These are phyloP conservation scores for Catocala sponsa DNA, from an alignment of 2,888 invertebrate genomes.

Conservation along the genomic window DNA sequence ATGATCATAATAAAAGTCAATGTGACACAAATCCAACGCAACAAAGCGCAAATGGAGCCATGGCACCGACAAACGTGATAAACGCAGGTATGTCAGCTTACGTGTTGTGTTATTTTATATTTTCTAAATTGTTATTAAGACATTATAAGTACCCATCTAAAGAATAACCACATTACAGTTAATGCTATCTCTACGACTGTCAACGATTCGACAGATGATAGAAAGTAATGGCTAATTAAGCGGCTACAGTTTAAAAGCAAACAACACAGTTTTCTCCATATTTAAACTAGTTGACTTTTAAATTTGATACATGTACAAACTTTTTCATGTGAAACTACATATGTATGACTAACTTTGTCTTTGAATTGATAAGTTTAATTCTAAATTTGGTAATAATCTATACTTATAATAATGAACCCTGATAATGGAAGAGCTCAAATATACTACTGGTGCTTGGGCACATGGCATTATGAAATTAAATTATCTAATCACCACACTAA, in stretches of 20 bases:
- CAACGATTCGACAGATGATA: too few relatives aligned
- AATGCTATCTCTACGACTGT: too few relatives aligned
- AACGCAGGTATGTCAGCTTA: conserved; percentile 70
- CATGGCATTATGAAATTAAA: conserved; percentile 49
- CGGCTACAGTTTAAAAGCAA: too few relatives aligned
- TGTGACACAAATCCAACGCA: conserved; percentile 75
- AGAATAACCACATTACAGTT: too few relatives aligned
- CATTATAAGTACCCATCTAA: too few relatives aligned
- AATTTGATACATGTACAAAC: too few relatives aligned
- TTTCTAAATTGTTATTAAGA: too few relatives aligned
- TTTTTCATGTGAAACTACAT: conserved; percentile 28
- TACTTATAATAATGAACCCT: conserved; percentile 48
- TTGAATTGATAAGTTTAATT: conserved; percentile 23
- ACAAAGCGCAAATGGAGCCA: conserved; percentile 80
- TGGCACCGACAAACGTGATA: conserved; percentile 72
- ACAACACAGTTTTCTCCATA: too few relatives aligned
- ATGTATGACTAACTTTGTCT: conserved; percentile 26
- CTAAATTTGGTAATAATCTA: conserved; percentile 51
- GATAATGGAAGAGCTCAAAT: conserved; percentile 45
- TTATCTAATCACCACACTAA: conserved; percentile 33
- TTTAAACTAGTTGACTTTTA: too few relatives aligned
- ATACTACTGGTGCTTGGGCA: conserved; percentile 58
- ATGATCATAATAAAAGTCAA: conserved; percentile 74
- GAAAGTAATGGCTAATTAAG: too few relatives aligned
- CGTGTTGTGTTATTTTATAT: too few relatives aligned